These are phyloP conservation scores for Thaleichthys pacificus DNA, from an alignment of 2,797 vertebrate genomes.

Conservation along the genomic window DNA sequence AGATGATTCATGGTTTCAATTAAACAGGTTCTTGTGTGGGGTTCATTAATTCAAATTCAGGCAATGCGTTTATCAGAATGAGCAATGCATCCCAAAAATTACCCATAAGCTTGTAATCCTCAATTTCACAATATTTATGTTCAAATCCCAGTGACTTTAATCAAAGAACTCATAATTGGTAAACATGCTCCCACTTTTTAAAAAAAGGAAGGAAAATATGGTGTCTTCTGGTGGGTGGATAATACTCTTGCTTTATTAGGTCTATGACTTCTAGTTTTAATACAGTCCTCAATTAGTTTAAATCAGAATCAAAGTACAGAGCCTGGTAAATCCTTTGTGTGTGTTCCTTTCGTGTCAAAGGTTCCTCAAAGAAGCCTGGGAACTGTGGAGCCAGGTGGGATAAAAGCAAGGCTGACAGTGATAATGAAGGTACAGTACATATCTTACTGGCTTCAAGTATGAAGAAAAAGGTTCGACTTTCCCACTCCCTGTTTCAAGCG, in stretches of 20 bases:
- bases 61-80: constrained; percentile 34
- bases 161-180: constrained; percentile 38
- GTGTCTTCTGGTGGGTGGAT: constrained; percentile 23
- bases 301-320: not conserved
- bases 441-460: not conserved
- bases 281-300: constrained; percentile 8
- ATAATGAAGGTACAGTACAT: constrained; percentile 29
- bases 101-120: constrained; percentile 46
- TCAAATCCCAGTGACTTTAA: constrained; percentile 43
- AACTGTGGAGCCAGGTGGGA: constrained; percentile 2
- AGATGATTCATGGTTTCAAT: constrained; percentile 27
- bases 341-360: constrained; percentile 11
- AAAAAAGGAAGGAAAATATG: constrained; percentile 12
- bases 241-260: constrained; percentile 21
- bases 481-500: too few species aligned
- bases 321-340: constrained; percentile 20
- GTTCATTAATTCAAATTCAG: constrained; percentile 46
- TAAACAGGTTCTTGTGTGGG: constrained; percentile 23
- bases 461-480: not conserved
- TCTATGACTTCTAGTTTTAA: not conserved
- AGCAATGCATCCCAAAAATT: constrained; percentile 34
- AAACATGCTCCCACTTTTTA: constrained; percentile 16
- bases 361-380: constrained; percentile 21
- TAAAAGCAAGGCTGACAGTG: constrained; percentile 16
- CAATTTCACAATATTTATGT: constrained; percentile 39